Percentiles rank a stretch among this genome's conserved stretches.
Conservation (phyloP, 2,797 vertebrate genomes). For the Moxostoma hubbsi region DNA sequence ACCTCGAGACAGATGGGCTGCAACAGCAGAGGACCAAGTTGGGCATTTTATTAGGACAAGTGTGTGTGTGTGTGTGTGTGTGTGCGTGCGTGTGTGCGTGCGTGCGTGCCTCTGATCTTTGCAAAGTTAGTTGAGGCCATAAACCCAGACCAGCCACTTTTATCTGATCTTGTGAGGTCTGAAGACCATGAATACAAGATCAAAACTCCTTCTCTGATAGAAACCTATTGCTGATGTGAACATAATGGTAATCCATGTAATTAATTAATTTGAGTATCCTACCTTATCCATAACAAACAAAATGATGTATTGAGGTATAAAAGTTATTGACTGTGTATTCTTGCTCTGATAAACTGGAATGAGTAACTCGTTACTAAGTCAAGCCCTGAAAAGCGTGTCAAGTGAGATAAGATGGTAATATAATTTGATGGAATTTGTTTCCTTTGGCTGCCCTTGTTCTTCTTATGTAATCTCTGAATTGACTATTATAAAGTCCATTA, state of each 20-base stretch:
- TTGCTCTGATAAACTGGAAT: conserved; percentile 47
- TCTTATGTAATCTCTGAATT: conserved; percentile 59
- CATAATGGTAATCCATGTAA: not conserved
- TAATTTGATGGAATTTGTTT: conserved; percentile 52
- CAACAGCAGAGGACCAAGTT: too few relatives aligned
- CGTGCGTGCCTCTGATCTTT: too few relatives aligned
- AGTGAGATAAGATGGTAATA: conserved; percentile 67
- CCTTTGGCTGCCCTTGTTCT: conserved; percentile 2
- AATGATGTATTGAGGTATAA: not conserved
- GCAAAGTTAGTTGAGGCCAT: too few relatives aligned
- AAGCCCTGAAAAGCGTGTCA: conserved; percentile 64
- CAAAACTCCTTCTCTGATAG: not conserved
- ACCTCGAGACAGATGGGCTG: too few relatives aligned
- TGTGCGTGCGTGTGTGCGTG: too few relatives aligned
- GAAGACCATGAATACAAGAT: not conserved
- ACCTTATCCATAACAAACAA: not conserved
- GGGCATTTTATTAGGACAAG: too few relatives aligned
- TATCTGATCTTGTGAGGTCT: too few relatives aligned
- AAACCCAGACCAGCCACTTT: too few relatives aligned
- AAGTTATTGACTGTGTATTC: conserved; percentile 29
- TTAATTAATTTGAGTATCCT: conserved; percentile 26
- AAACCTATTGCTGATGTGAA: not conserved
- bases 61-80: too few relatives aligned
- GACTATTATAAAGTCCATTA: conserved; percentile 58
- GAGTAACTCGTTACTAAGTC: conserved; percentile 49